A percentile compares a stretch with the other conserved stretches of the same genome.
These are phyloP conservation scores for Chrysaora quinquecirrha DNA, from an alignment of 30 jellyfish, hydroid and myxozoan species.

Conservation along the genomic window DNA sequence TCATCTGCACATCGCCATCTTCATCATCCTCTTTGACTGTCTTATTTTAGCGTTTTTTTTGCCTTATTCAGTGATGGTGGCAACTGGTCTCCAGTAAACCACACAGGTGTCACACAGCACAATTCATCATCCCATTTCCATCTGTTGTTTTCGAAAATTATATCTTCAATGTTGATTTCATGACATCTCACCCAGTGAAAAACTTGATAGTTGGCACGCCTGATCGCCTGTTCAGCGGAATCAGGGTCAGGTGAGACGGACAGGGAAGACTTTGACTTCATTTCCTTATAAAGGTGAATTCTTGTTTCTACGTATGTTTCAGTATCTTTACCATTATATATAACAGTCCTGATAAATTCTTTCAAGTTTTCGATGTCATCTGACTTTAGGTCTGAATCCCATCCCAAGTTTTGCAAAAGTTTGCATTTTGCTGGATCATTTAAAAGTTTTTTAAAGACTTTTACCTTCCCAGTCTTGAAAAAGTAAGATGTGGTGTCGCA, in stretches of 20 bases:
- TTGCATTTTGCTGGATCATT: background rate
- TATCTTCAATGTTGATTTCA: no score
- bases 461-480: slow-evolving; percentile 3
- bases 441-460: background rate
- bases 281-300: slow-evolving; percentile 6
- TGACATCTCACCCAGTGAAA: no score
- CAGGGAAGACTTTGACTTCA: slow-evolving; percentile 17
- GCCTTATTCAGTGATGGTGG: no score
- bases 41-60: no score
- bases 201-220: no score
- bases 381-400: background rate
- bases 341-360: slow-evolving; percentile 9
- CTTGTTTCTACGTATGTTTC: slow-evolving; percentile 14
- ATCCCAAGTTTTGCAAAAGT: background rate
- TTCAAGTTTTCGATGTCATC: background rate
- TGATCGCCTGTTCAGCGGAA: no score
- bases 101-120: no score
- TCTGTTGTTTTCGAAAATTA: no score
- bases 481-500: slow-evolving; percentile 22
- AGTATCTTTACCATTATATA: slow-evolving; percentile 4
- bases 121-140: no score
- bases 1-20: no score
- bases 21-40: no score
- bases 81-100: no score
- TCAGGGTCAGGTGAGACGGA: slow-evolving; percentile 29